Evolutionary conservation across 2,888 invertebrate genomes (phyloP), one percentile per base, ranked within the genome.

Genomic region (Drosophila villosipedis): DNA sequence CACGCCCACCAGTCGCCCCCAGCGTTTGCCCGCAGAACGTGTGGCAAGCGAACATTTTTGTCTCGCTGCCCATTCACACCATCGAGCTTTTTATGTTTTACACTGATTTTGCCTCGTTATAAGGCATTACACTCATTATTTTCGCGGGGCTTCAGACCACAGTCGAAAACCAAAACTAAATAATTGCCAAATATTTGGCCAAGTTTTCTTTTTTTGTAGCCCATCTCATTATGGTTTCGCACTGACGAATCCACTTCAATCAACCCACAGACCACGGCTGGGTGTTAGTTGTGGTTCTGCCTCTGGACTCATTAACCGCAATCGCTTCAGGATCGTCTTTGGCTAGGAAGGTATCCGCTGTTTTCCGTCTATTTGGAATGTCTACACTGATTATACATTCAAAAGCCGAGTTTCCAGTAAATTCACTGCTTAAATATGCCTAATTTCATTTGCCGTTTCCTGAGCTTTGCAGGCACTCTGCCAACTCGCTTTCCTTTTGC

Each of bases 181-280:
- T 57, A 84, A 73, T 43, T 43, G 58, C 91, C 82, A 90, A 77
- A 86, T 86, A 91, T 91, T 87, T 90, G 90, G 74, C 5, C 78
- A 87, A 90, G 91, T 90, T 88, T 88, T n/a, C n/a, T n/a, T 89
- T 30, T 57, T 55, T 75, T 81, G 16, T 14, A 41, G 35, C 19
- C n/a, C 76, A 78, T 88, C 90, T 85, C 86, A 90, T 90, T 86
- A 88, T 83, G 90, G 69, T 79, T 88, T 85, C 76, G 70, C 72
- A 72, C 77, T 70, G 75, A 64, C 65, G 59, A 60, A 43, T 43
- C 58, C 31, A 58, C 58, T 58, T 58, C 58, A 58, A 43, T 43
- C 41, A 41, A 31, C 41, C 41, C 41, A 41, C 30, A 58, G 30
- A 28, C 54, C 28, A 25, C n/a, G 47, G 14, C 53, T 55, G 65